Evolutionary conservation across 2,113 vertebrate genomes (phyloP).

Genomic region (Ailuropoda melanoleuca): DNA sequence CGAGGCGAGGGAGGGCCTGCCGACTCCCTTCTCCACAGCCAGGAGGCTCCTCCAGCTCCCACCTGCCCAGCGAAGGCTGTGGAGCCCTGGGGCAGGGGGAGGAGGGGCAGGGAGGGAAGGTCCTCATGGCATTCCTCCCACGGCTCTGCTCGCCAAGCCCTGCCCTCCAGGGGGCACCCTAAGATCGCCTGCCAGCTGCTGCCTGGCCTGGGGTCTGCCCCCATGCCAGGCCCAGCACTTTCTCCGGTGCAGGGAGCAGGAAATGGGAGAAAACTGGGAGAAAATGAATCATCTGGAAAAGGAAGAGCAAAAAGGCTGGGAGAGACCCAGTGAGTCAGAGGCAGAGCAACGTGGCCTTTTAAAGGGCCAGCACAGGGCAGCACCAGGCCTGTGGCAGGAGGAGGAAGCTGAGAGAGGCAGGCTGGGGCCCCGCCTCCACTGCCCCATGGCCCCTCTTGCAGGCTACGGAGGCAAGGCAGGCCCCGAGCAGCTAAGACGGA

Average conservation of each 20-base stretch:
- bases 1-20: not conserved
- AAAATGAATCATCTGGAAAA: conserved; percentile 72
- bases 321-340: conserved; percentile 52
- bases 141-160: not conserved
- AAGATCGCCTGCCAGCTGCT: not conserved
- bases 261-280: conserved; percentile 50
- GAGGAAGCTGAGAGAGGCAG: not conserved
- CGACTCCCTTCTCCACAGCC: not conserved
- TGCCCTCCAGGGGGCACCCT: conserved; percentile 45
- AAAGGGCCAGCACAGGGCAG: not conserved
- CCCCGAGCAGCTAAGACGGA: not conserved
- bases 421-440: not conserved
- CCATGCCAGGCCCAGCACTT: conserved; percentile 22
- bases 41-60: not conserved
- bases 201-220: not conserved
- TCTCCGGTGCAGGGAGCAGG: not conserved
- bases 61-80: not conserved
- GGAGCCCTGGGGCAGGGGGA: not conserved
- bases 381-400: not conserved
- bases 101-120: not conserved
- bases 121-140: not conserved
- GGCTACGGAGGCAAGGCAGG: not conserved
- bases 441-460: not conserved
- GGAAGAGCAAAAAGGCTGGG: conserved; percentile 64
- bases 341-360: not conserved